Evolutionary conservation across 2,113 vertebrate genomes (phyloP).

Genomic region (Callionymus lyra): DNA sequence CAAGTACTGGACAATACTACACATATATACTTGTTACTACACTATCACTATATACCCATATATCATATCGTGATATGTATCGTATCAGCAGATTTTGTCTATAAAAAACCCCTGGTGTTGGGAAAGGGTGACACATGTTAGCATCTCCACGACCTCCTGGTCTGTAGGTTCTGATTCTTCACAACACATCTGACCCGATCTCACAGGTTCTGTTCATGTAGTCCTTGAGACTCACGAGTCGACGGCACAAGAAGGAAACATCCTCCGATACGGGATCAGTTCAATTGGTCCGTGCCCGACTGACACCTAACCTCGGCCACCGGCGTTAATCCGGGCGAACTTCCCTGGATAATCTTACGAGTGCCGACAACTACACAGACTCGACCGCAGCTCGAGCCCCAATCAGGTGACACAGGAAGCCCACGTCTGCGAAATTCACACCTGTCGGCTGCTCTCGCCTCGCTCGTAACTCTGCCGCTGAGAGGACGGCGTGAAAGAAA

Average conservation of each 20-base stretch:
- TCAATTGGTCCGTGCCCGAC: slow-evolving; percentile 20
- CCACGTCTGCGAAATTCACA: slow-evolving; percentile 35
- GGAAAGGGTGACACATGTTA: too few relatives aligned
- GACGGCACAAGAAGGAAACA: slow-evolving; percentile 26
- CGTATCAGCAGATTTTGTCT: too few relatives aligned
- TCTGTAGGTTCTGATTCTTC: too few relatives aligned
- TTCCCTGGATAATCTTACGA: slow-evolving; percentile 30
- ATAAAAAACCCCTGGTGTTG: too few relatives aligned
- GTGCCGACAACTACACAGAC: slow-evolving; percentile 36
- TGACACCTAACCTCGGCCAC: slow-evolving; percentile 14
- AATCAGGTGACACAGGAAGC: slow-evolving; percentile 50
- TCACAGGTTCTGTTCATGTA: too few relatives aligned
- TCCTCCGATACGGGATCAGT: slow-evolving; percentile 39
- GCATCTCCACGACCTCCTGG: too few relatives aligned
- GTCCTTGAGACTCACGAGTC: slow-evolving; percentile 41
- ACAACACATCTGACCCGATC: too few relatives aligned
- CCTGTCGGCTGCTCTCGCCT: slow-evolving; percentile 55
- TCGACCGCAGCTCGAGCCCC: slow-evolving; percentile 29
- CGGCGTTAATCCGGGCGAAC: slow-evolving; percentile 51
- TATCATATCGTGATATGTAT: too few relatives aligned
- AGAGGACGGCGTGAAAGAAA: slow-evolving; percentile 69
- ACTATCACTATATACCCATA: too few relatives aligned
- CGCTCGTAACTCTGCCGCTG: slow-evolving; percentile 65
- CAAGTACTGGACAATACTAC: too few relatives aligned
- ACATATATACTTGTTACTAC: too few relatives aligned